These are phyloP conservation scores for Acanthopagrus latus DNA, from an alignment of 2,797 vertebrate species.

Conservation along the genomic window DNA sequence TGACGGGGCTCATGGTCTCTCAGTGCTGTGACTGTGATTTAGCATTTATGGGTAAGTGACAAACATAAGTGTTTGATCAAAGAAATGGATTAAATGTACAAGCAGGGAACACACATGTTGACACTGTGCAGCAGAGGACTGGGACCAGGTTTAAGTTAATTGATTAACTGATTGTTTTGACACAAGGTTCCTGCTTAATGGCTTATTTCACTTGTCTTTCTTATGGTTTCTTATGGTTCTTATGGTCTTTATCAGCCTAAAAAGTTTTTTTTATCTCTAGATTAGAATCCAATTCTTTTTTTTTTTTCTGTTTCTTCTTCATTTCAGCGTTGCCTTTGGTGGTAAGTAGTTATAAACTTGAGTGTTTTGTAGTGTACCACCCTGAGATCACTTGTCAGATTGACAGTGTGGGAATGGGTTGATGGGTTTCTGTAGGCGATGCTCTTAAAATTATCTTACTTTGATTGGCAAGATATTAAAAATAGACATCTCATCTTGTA, in stretches of 20 bases:
- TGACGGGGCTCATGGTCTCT: neutral
- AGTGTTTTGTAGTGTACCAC: neutral
- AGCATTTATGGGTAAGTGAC: conserved; percentile 54
- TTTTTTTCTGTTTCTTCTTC: neutral
- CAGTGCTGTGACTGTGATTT: conserved; percentile 42
- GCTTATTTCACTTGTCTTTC: conserved; percentile 32
- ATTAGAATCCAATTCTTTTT: neutral
- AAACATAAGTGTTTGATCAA: conserved; percentile 58
- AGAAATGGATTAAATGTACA: conserved; percentile 64
- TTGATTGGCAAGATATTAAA: conserved; percentile 13
- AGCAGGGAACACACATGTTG: conserved; percentile 35
- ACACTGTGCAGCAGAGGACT: conserved; percentile 34
- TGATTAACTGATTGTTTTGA: conserved; percentile 45
- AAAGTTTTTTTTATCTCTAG: neutral
- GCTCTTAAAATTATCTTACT: neutral
- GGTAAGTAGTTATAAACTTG: neutral
- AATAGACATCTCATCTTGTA: neutral
- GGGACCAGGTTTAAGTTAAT: conserved; percentile 54
- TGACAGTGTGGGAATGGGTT: neutral
- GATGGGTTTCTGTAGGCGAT: conserved; percentile 11
- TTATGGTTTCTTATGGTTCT: neutral
- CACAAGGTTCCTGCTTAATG: conserved; percentile 17
- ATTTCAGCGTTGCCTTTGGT: neutral
- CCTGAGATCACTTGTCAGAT: conserved; percentile 19
- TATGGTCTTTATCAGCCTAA: neutral